Base-by-base conservation (phyloP, 2,797 vertebrate species). In the Lacerta agilis region DNA sequence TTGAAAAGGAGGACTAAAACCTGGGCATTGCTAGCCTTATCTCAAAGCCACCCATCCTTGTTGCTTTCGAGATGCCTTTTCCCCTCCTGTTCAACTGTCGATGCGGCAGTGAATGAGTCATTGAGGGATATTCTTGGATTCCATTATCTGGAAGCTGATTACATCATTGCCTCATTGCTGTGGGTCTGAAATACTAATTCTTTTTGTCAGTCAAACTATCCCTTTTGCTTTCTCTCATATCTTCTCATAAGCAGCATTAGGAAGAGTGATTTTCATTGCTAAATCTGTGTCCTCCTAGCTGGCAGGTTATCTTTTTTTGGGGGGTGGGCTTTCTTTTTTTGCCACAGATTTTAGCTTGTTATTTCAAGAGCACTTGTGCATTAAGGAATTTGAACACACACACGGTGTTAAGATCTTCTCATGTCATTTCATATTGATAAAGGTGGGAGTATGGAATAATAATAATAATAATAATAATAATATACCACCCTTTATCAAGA, bases 261-360 rank as follows among this genome's bases (percentile, higher is more conserved):
- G 0, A 2, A 20, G 43, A 88, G 33, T 41, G 10, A 23, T 1
- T 9, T 0, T 73, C n/a, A 1, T 15, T 67, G 66, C 71, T n/a
- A 27, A 49, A 83, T 79, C 86, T 67, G 76, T 88, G 49, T 49
- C 58, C 66, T 89, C 77, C 36, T 82, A 83, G 71, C 77, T 89
- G 80, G 79, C 43, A 0, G 0, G 23, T 79, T 91, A 58, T 76
- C 38, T 87, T 82, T 67, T 80, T 55, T 27, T 49, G 49, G 85
- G 86, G 55, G 18, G 27, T 33, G n/a, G n/a, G 36, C 13, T 73
- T 17, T 73, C 66, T 80, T 87, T 73, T 36, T 91, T 93, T 90
- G 79, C 33, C 82, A 71, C 11, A 78, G 73, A 29, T 0, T 87
- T 85, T 29, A 89, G 85, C 77, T 89, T 86, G 91, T 88, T 86